Base-by-base conservation (phyloP, 2,113 vertebrate genomes). In the Neogobius melanostomus region DNA sequence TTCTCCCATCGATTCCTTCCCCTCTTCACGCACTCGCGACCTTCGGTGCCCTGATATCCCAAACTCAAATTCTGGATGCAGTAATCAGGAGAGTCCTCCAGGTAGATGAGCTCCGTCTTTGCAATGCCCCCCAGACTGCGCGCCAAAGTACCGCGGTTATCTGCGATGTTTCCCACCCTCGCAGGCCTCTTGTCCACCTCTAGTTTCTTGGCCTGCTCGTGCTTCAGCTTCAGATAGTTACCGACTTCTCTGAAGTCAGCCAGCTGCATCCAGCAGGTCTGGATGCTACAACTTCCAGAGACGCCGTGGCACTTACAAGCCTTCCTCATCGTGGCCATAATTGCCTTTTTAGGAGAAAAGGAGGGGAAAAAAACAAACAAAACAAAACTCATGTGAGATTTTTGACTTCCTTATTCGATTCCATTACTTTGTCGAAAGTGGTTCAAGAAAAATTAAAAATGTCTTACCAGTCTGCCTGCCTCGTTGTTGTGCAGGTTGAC, bases 401-500 rank as follows among this genome's bases (percentile, higher is more conserved):
- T 53, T 7, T n/a, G 7, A n/a, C 7, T 9, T 53, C 21, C 17
- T 59, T 59, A 10, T 47, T 47, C 46, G 7, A 2, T 4, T 5
- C 6, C 46, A 47, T 47, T 8, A 47, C 46, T 47, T 7, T 8
- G 46, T 47, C 28, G 28, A 4, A 36, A 36, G 28, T 36, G 28
- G 28, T 36, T 36, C 28, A 36, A 36, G 21, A 12, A 7, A 12
- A 42, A 36, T 5, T 11, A 52, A 52, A 5, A 0, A 14, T 36
- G 64, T 91, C 94, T 91, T 84, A 98, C 98, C 81, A 96, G 91
- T 90, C 96, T 93, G 72, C 97, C 97, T 0, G 93, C 97, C 80
- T 96, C 95, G 44, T 98, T 99, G 92, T 99, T 99, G 73, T 98
- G 97, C 82, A 98, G 92, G 87, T 99, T 99, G 66, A 99, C 94